A percentile compares a stretch with the other conserved stretches of the same genome.
phyloP scores from a whole-genome alignment of 2,888 invertebrate species.

The Euclidia mi region DNA sequence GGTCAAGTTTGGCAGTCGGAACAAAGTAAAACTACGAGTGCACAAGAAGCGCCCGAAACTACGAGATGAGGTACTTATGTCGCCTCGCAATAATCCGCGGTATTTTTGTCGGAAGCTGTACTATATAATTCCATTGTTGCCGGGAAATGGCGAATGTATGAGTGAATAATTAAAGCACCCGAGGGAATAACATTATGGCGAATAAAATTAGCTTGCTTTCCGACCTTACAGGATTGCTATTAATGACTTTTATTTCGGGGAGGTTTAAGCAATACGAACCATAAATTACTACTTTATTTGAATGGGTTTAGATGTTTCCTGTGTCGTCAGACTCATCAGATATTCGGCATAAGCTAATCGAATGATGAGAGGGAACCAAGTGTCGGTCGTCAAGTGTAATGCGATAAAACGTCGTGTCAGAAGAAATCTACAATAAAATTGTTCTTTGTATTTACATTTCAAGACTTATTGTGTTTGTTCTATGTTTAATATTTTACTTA shows the following conservation, averaged over 20 bases:
- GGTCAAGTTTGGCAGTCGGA: no score
- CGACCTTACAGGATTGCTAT: slow-evolving; percentile 18
- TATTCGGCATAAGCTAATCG: slow-evolving; percentile 9
- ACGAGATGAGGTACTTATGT: slow-evolving; percentile 2
- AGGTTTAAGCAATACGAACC: slow-evolving; percentile 27
- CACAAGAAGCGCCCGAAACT: no score
- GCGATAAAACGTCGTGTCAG: no score
- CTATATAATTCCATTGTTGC: slow-evolving; percentile 28
- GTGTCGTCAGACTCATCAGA: no score
- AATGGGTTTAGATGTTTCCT: slow-evolving; percentile 21
- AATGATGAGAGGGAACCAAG: not conserved
- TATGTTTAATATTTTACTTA: not conserved
- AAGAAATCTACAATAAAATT: no score
- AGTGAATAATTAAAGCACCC: slow-evolving; percentile 43
- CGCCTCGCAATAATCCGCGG: slow-evolving; percentile 3
- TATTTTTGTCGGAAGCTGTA: slow-evolving; percentile 5
- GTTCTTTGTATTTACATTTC: no score
- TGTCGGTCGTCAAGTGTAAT: no score
- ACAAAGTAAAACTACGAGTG: no score
- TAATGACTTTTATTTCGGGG: slow-evolving; percentile 43
- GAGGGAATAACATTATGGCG: slow-evolving; percentile 29
- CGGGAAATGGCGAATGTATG: slow-evolving; percentile 19
- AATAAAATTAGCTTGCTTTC: slow-evolving; percentile 36
- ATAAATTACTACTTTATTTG: slow-evolving; percentile 31
- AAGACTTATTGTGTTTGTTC: no score